Evolutionary conservation across 1,140 invertebrate species (phyloP).

Genomic region (Panulirus ornatus): DNA sequence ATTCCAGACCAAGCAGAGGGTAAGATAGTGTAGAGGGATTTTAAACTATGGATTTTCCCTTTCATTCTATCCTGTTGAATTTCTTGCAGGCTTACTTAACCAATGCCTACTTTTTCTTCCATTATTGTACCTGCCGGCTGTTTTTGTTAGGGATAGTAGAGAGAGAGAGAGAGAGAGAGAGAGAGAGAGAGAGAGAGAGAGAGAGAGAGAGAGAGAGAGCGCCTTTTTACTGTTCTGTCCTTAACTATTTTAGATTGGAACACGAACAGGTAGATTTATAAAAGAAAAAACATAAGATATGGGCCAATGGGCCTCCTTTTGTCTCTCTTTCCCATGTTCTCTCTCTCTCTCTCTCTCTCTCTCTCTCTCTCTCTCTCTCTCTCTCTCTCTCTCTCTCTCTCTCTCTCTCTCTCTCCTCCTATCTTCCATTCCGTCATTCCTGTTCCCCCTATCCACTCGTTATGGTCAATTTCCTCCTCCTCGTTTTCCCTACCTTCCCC

Average conservation of each 20-base stretch:
- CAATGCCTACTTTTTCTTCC: too few species aligned
- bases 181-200: neutral
- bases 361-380: constrained; percentile 2
- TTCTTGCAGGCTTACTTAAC: too few species aligned
- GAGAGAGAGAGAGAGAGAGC: too few species aligned
- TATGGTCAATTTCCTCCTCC: too few species aligned
- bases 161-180: neutral
- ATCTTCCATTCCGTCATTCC: neutral
- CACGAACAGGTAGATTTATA: neutral
- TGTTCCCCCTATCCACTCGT: neutral
- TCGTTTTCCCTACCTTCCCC: neutral
- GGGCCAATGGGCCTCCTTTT: neutral
- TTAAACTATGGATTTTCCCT: too few species aligned
- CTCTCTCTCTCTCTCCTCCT: neutral
- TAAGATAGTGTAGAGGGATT: too few species aligned
- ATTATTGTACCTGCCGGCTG: neutral
- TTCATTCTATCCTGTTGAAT: too few species aligned
- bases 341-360: constrained; percentile 12
- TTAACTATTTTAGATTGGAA: too few species aligned
- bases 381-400: constrained; percentile 27
- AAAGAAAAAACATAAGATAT: neutral
- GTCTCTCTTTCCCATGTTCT: neutral
- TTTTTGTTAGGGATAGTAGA: neutral
- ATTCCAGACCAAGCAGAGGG: too few species aligned
- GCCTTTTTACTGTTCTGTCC: too few species aligned